phyloP scores from a whole-genome alignment of 2,888 invertebrate species.

The Helicoverpa assulta region DNA sequence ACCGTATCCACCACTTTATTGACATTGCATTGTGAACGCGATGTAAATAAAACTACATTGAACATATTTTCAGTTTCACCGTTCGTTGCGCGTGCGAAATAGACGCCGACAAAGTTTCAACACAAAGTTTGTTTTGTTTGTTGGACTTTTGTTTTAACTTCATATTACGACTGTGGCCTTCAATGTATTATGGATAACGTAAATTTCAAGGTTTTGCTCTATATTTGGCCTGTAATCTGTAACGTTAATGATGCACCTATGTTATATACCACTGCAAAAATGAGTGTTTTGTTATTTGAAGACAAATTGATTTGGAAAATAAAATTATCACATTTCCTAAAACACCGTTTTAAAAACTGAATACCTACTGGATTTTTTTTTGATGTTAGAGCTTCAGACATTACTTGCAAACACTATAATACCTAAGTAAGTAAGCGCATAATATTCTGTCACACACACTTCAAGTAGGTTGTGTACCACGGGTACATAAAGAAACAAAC shows the following conservation, averaged over 20 bases:
- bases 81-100: conserved; percentile 12
- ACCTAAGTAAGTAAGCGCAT: background rate
- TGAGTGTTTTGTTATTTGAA: no score
- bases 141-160: conserved; percentile 21
- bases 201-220: background rate
- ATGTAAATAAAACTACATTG: conserved; percentile 23
- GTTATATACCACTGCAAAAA: no score
- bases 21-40: conserved; percentile 5
- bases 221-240: background rate
- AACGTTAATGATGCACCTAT: background rate
- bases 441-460: background rate
- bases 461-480: conserved; percentile 3
- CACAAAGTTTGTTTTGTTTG: conserved; percentile 23
- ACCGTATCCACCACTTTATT: background rate
- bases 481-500: conserved; percentile 41
- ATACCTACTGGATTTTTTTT: no score
- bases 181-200: background rate
- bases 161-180: background rate
- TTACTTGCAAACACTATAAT: background rate
- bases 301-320: no score
- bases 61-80: conserved; percentile 19
- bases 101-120: conserved; percentile 16
- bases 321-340: no score
- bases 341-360: no score
- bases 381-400: no score